Conservation (phyloP, 2,797 vertebrate species). For the Carapus acus region DNA sequence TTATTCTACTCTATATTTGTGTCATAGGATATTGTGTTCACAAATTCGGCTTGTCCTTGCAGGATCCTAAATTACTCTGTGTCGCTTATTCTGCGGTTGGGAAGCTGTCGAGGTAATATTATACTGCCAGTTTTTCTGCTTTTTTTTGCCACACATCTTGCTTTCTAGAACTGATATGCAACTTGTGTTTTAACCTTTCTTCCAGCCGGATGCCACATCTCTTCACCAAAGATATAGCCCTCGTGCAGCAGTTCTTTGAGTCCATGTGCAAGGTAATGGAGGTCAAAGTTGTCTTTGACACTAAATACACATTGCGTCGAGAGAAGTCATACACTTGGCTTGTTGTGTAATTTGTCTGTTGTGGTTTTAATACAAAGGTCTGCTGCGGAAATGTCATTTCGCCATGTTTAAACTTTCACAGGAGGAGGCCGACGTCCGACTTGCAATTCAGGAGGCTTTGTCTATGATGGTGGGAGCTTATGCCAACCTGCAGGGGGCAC, state of each 20-base stretch:
- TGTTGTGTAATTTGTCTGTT: too few relatives aligned
- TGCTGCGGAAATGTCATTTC: not conserved
- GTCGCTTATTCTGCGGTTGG: slow-evolving; percentile 97
- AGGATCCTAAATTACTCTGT: slow-evolving; percentile 93
- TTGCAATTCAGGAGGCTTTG: slow-evolving; percentile 96
- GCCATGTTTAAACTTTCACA: slow-evolving; percentile 44
- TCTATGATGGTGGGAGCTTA: slow-evolving; percentile 99
- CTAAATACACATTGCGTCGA: too few relatives aligned
- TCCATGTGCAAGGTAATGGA: slow-evolving; percentile 99
- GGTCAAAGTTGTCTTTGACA: too few relatives aligned
- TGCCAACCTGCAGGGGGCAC: slow-evolving; percentile 89
- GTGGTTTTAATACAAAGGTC: too few relatives aligned
- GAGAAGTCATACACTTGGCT: too few relatives aligned
- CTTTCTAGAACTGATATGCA: not conserved
- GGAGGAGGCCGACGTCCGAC: slow-evolving; percentile 92
- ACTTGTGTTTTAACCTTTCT: slow-evolving; percentile 10
- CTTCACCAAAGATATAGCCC: slow-evolving; percentile 95
- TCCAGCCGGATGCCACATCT: slow-evolving; percentile 96
- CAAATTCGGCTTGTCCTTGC: slow-evolving; percentile 42
- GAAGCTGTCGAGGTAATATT: slow-evolving; percentile 88
- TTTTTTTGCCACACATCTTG: not conserved
- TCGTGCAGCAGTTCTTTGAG: slow-evolving; percentile 98
- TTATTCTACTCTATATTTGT: not conserved
- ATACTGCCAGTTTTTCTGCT: not conserved
- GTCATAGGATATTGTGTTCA: not conserved